Base-by-base conservation (phyloP, 2,797 vertebrate species). In the Enteromius unitaeniatus region DNA sequence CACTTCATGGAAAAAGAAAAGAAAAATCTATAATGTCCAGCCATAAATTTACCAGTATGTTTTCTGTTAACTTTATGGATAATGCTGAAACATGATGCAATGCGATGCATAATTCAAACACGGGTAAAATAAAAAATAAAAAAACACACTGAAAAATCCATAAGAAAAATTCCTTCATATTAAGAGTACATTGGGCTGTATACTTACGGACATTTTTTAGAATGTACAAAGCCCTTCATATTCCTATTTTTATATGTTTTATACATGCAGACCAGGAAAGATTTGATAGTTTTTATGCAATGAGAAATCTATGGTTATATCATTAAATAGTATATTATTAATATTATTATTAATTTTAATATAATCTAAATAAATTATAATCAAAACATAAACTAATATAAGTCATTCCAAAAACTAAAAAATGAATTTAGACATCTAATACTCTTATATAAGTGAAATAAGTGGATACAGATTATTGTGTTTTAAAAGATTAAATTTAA, bases 401-500 rank as follows among this genome's bases (percentile, higher is more conserved):
- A 60, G 3, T 60, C 4, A 60, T 60, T 60, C 6, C n/a, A 60
- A 60, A 60, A 4, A 60, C 55, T 58, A 58, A 4, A 58, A 58
- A 23, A 58, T 60, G 0, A 23, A 60, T 60, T 60, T 60, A 60
- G n/a, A 13, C 58, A 26, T 62, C 58, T 28, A 6, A 62, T 62
- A 28, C 13, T 53, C 6, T 53, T 10, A 42, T 42, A 42, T 10
- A 42, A 42, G 8, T 53, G 11, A 60, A 26, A 60, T 60, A 60
- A 60, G 1, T 23, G 23, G n/a, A 60, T n/a, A 26, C 2, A 53
- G 17, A 53, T 53, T 13, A 13, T 23, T 5, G 1, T 10, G 42
- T 47, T 72, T 28, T 72, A 28, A 72, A 47, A 47, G 8, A 31
- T 31, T 51, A 74, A n/a, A 11, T 73, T 31, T 21, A 73, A 73